These are phyloP conservation scores for Podocnemis expansa DNA, from an alignment of 2,113 vertebrate species.

Conservation along the genomic window DNA sequence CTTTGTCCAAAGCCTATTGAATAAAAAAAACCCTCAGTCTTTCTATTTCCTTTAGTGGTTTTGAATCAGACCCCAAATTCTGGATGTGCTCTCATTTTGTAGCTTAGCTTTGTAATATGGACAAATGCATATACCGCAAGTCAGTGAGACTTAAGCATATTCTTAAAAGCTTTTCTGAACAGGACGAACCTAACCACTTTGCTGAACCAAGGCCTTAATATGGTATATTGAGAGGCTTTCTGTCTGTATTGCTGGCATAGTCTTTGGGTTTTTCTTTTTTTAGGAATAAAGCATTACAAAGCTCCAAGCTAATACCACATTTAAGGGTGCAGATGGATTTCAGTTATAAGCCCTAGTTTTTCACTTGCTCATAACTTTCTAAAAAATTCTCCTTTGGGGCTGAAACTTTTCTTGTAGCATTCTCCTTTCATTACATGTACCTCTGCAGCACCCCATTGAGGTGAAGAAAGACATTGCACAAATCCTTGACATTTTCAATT, in stretches of 20 bases:
- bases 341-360: background rate
- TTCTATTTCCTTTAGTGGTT: background rate
- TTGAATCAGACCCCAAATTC: background rate
- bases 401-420: background rate
- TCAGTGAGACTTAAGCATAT: background rate
- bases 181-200: background rate
- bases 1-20: background rate
- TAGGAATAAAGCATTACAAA: background rate
- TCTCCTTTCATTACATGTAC: background rate
- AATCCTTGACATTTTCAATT: background rate
- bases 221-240: background rate
- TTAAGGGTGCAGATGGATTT: background rate
- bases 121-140: background rate
- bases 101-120: background rate
- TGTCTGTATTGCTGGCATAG: background rate
- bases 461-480: background rate
- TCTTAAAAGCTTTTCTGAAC: background rate
- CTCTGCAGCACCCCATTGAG: background rate
- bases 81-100: background rate
- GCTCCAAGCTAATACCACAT: background rate
- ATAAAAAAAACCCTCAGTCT: background rate
- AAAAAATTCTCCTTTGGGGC: background rate
- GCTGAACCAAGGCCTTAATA: background rate
- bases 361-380: background rate
- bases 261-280: background rate